phyloP scores from a whole-genome alignment of 2,113 vertebrate genomes.

The Cathartes aura region DNA sequence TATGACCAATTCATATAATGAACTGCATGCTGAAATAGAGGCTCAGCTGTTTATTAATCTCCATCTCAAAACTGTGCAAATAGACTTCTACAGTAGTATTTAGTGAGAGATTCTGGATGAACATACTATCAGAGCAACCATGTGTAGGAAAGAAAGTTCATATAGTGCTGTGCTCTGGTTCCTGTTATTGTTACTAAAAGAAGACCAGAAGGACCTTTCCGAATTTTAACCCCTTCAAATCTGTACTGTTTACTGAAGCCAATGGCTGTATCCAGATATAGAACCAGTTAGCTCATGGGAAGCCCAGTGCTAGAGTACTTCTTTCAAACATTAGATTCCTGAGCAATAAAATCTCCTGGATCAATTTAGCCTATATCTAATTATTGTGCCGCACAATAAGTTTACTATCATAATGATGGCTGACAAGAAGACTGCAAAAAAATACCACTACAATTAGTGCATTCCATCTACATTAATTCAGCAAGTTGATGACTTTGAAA shows the following conservation, averaged over 20 bases:
- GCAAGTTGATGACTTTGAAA: conserved; percentile 55
- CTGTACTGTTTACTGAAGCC: neutral
- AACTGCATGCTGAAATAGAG: neutral
- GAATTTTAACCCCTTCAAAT: neutral
- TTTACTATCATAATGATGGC: conserved; percentile 43
- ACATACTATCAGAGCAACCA: neutral
- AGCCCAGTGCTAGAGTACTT: neutral
- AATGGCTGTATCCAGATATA: neutral
- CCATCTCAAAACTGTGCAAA: neutral
- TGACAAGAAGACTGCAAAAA: conserved; percentile 44
- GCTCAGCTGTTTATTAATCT: neutral
- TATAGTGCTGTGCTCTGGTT: neutral
- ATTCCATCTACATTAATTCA: conserved; percentile 60
- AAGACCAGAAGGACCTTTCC: neutral
- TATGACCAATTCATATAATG: neutral
- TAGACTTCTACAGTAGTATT: neutral
- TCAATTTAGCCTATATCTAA: conserved; percentile 41
- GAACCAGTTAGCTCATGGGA: neutral
- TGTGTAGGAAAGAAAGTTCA: neutral
- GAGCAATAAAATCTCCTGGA: conserved; percentile 1
- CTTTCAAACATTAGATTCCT: conserved; percentile 7
- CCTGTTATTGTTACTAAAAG: neutral
- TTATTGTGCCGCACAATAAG: neutral
- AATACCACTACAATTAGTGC: conserved; percentile 38
- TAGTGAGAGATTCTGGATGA: neutral